These are phyloP conservation scores for Sinhomidia bicolor DNA, from an alignment of 2,888 invertebrate species.

Conservation along the genomic window DNA sequence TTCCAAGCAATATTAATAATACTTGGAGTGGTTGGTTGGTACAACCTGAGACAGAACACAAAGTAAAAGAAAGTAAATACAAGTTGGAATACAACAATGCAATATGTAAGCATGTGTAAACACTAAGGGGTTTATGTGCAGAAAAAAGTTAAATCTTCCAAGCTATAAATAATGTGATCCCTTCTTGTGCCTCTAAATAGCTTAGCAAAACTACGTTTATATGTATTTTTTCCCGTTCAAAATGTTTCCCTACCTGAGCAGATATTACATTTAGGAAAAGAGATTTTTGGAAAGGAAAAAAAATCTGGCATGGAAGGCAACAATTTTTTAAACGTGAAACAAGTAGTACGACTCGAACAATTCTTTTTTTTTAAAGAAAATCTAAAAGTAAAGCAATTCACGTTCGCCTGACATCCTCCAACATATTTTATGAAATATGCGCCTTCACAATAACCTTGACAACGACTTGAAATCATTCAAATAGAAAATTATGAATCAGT, in stretches of 20 bases:
- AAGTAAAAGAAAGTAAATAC: not conserved
- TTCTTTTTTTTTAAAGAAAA: not conserved
- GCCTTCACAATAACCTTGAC: not conserved
- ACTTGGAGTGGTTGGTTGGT: not conserved
- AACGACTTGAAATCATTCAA: constrained; percentile 43
- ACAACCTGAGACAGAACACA: not conserved
- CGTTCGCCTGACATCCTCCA: not conserved
- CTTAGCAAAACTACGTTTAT: not conserved
- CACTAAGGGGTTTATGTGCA: not conserved
- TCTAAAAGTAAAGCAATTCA: not conserved
- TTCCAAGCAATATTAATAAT: constrained; percentile 10
- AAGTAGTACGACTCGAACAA: not conserved
- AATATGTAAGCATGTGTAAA: not conserved
- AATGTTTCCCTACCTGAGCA: not conserved
- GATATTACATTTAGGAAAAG: no score
- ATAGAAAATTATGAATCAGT: constrained; percentile 63
- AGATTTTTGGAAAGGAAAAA: not conserved
- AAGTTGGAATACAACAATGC: not conserved
- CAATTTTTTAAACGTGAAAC: not conserved
- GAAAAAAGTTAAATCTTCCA: not conserved
- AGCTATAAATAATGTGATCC: not conserved
- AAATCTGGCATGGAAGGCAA: not conserved
- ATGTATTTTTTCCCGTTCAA: not conserved
- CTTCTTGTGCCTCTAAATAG: not conserved
- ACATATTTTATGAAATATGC: constrained; percentile 13